phyloP scores from a whole-genome alignment of 2,113 vertebrate genomes.

The Lathamus discolor region DNA sequence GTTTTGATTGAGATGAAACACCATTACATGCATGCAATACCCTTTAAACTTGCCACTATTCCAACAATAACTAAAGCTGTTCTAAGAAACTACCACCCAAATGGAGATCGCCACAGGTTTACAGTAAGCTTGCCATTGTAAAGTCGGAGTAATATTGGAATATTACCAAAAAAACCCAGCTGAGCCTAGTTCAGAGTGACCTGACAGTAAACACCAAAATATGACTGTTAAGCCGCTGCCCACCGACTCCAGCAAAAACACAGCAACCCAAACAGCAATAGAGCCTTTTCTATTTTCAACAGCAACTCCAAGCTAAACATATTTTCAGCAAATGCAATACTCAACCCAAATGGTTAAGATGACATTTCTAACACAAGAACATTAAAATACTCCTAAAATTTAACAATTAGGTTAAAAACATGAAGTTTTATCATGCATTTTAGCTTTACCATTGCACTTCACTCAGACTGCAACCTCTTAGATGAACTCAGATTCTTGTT shows the following conservation, averaged over 20 bases:
- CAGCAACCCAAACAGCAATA: neutral
- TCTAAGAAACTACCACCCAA: constrained; percentile 50
- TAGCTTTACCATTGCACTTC: neutral
- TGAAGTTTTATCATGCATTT: neutral
- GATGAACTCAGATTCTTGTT: neutral
- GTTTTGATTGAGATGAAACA: constrained; percentile 48
- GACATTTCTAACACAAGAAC: neutral
- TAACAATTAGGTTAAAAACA: neutral
- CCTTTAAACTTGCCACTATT: constrained; percentile 35
- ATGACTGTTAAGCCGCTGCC: neutral
- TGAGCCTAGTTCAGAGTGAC: neutral
- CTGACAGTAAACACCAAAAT: neutral
- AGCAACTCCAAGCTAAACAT: neutral
- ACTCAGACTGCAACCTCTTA: neutral
- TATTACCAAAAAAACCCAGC: constrained; percentile 15
- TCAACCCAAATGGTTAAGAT: neutral
- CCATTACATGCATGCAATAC: constrained; percentile 4
- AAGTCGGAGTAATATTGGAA: neutral
- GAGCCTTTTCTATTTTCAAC: neutral
- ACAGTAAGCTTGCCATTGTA: neutral
- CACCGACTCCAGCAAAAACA: neutral
- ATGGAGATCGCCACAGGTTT: neutral
- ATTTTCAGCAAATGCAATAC: neutral
- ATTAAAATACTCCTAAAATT: neutral
- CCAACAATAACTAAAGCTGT: constrained; percentile 56